Evolutionary conservation across 2,113 vertebrate species (phyloP), one percentile per base, ranked within the genome.

Genomic region (Scalopus aquaticus): DNA sequence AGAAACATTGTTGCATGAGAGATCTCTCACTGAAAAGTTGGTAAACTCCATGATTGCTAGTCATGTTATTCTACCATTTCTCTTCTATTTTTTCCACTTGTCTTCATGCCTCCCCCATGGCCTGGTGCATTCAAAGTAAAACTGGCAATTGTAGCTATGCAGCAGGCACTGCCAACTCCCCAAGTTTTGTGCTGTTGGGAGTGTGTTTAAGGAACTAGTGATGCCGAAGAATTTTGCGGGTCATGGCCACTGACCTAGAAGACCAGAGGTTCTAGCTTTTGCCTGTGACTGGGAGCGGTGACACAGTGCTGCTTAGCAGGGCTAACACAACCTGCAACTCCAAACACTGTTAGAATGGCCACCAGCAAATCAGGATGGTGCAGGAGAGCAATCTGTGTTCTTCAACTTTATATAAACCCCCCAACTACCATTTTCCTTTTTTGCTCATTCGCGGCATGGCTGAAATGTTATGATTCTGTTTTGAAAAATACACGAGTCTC

Each of bases 201-300:
- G 19, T 79, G 32, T 76, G 73, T 67, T 95, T 58, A 60, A 92
- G 69, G 39, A 32, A 82, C 70, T 54, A 72, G 26, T 0, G 65
- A 28, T 1, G 20, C 51, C 62, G 2, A 58, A 70, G 92, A 94
- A 67, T 95, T 84, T 79, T 60, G 39, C 83, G 80, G 81, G 49
- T 95, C 54, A 24, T 81, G 64, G 85, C 86, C 88, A 28, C 26
- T 90, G 88, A 96, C 92, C 91, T 93, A 81, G 10, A 89, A 87
- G 70, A 90, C 44, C 69, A 90, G 92, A 60, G 9, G 35, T 76
- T 97, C 96, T 95, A 67, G 79, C 77, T 84, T 72, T 46, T n/a
- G 39, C 65, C 76, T 17, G 6, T 1, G 12, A 58, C 70, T 93
- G 30, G 3, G 3, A 6, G 26, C n/a, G 0, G 0, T 22, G 62